A percentile compares a stretch with the other conserved stretches of the same genome.
Evolutionary conservation across 1,140 invertebrate genomes (phyloP).

Genomic region (Chironomus tepperi): DNA sequence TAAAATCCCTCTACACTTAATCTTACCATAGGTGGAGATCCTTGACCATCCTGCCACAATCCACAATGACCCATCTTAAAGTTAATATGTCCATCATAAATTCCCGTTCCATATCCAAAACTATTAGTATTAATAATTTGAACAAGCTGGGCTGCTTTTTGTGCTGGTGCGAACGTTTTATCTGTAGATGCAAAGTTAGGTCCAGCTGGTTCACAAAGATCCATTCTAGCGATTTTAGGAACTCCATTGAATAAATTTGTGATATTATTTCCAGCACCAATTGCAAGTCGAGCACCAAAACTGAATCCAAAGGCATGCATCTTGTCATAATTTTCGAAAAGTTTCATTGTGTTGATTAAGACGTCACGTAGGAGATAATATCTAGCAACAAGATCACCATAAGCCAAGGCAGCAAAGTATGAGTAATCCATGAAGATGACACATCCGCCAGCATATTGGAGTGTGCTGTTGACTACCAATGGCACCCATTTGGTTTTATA

Average conservation of each 20-base stretch:
- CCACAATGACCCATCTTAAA: conserved; percentile 36
- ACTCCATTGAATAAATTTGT: neutral
- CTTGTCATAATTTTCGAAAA: conserved; percentile 30
- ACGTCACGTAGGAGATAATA: conserved; percentile 31
- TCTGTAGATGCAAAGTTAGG: conserved; percentile 35
- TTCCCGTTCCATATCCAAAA: conserved; percentile 34
- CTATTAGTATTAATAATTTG: conserved; percentile 36
- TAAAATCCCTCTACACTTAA: too few relatives aligned
- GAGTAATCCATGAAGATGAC: conserved; percentile 37
- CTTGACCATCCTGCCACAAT: conserved; percentile 32
- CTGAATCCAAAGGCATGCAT: conserved; percentile 38
- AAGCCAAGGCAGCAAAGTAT: conserved; percentile 29
- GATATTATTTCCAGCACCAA: conserved; percentile 30
- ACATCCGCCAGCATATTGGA: conserved; percentile 33
- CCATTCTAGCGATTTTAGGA: neutral
- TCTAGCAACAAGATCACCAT: conserved; percentile 33
- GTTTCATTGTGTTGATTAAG: conserved; percentile 30
- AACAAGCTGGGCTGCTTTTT: conserved; percentile 33
- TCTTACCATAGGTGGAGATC: conserved; percentile 30
- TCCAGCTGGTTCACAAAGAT: conserved; percentile 37
- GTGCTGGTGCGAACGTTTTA: neutral
- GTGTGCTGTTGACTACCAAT: neutral
- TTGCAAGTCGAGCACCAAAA: conserved; percentile 36
- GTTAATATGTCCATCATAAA: conserved; percentile 36
- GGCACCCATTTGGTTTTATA: neutral